These are phyloP conservation scores for Styela plicata DNA, from an alignment of 23 tunicate genomes.

Conservation along the genomic window DNA sequence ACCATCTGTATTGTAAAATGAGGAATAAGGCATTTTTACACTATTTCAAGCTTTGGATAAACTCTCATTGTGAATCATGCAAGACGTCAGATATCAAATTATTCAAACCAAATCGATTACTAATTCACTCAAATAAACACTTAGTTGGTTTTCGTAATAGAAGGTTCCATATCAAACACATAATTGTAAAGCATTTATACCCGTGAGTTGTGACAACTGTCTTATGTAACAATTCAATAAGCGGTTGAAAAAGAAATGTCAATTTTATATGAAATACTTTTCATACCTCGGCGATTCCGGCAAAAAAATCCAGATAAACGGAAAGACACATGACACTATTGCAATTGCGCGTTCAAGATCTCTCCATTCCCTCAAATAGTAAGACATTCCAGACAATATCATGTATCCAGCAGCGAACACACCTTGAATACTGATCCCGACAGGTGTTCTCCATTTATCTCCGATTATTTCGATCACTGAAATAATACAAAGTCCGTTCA, in stretches of 20 bases:
- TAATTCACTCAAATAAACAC: no score
- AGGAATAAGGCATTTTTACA: no score
- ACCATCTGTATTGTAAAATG: slow-evolving; percentile 47
- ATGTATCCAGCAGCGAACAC: slow-evolving; percentile 95
- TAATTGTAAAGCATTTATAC: no score
- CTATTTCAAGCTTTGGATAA: no score
- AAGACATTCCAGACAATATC: slow-evolving; percentile 68
- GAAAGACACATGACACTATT: slow-evolving; percentile 55
- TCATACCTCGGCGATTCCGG: slow-evolving; percentile 92
- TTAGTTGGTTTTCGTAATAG: no score
- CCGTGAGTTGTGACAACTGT: no score
- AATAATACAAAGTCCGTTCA: slow-evolving; percentile 10
- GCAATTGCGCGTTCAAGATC: slow-evolving; percentile 60
- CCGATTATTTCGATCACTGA: slow-evolving; percentile 88
- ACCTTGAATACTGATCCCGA: slow-evolving; percentile 68
- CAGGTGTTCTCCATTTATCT: slow-evolving; percentile 52
- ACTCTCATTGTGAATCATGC: no score
- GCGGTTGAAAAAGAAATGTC: not conserved
- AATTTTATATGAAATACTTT: not conserved
- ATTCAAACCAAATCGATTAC: no score
- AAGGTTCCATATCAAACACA: no score
- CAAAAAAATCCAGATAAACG: slow-evolving; percentile 63
- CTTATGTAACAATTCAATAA: no score
- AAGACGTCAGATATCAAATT: no score
- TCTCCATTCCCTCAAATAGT: slow-evolving; percentile 68